phyloP scores from a whole-genome alignment of 1,140 invertebrate genomes.

The Meteorus sp. region DNA sequence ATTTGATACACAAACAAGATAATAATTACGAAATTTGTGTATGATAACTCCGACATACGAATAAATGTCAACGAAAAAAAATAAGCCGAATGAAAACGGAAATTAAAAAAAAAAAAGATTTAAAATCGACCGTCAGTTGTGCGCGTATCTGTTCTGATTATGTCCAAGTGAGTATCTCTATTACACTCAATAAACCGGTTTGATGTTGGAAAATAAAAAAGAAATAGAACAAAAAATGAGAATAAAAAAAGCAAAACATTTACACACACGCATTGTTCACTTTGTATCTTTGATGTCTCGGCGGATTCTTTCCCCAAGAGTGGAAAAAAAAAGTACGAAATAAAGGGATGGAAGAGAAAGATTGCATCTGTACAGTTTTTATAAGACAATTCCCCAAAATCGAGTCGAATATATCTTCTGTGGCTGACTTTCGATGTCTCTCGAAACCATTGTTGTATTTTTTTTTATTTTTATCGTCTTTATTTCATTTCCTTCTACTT shows the following conservation, averaged over 20 bases:
- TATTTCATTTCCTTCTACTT: conserved; percentile 11
- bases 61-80: too few species aligned
- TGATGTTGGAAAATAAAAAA: neutral
- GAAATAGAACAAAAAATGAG: neutral
- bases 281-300: neutral
- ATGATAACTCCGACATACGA: too few species aligned
- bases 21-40: too few species aligned
- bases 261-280: neutral
- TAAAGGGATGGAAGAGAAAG: too few species aligned
- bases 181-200: conserved; percentile 16
- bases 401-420: neutral
- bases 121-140: neutral
- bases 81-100: too few species aligned
- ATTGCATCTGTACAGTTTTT: neutral
- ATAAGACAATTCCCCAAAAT: neutral
- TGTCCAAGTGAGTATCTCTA: conserved; percentile 9
- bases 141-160: neutral
- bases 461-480: neutral
- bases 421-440: too few species aligned
- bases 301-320: neutral
- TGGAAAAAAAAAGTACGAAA: too few species aligned
- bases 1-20: too few species aligned
- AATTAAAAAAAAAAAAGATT: conserved; percentile 9
- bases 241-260: conserved; percentile 1
- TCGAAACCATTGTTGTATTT: neutral